Conservation (phyloP, 2,797 vertebrate genomes). For the Centroberyx gerrardi region DNA sequence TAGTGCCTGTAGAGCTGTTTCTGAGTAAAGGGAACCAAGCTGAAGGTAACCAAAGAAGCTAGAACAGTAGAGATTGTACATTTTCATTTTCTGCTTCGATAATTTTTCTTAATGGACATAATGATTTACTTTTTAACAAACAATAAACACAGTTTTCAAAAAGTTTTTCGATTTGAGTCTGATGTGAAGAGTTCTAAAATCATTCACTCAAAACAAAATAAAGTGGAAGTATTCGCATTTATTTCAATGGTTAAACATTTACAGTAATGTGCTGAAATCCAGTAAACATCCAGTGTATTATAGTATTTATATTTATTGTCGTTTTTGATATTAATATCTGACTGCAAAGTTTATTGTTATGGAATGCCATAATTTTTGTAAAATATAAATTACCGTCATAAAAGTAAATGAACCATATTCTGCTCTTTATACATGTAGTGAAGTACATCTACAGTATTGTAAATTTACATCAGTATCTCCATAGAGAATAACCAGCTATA, state of each 20-base stretch:
- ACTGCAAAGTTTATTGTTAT: constrained; percentile 31
- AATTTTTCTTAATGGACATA: not conserved
- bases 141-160: constrained; percentile 47
- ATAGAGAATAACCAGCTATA: constrained; percentile 78
- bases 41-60: not conserved
- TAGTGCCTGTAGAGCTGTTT: constrained; percentile 20
- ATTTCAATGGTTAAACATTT: constrained; percentile 80
- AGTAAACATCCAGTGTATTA: constrained; percentile 72
- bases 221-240: constrained; percentile 68
- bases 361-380: constrained; percentile 38
- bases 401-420: constrained; percentile 60
- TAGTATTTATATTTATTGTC: constrained; percentile 45
- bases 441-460: constrained; percentile 69
- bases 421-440: constrained; percentile 75
- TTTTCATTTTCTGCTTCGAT: constrained; percentile 31
- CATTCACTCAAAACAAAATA: constrained; percentile 31
- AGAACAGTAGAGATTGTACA: constrained; percentile 9
- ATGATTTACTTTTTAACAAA: constrained; percentile 20
- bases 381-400: constrained; percentile 76
- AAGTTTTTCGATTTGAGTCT: not conserved
- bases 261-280: constrained; percentile 71
- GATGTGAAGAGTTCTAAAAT: constrained; percentile 1
- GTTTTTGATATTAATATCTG: constrained; percentile 53
- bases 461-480: constrained; percentile 78
- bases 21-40: not conserved